Base-by-base conservation (phyloP, 2,888 invertebrate genomes). In the Cordylochernes scorpioides region DNA sequence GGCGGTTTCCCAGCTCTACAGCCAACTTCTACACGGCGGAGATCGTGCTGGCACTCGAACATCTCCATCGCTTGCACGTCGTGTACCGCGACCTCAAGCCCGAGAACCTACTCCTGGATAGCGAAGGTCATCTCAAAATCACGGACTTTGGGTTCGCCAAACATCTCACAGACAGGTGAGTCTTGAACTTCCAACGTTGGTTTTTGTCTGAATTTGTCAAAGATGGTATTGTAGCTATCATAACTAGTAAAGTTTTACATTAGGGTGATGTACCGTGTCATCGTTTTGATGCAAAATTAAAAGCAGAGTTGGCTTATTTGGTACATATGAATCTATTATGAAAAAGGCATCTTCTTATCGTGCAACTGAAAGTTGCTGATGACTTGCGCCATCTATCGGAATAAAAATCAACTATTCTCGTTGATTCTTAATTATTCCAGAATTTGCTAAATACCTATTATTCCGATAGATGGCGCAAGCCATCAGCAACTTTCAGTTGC, bases 71-170 rank as follows among this genome's bases (percentile, higher is more conserved):
- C 19, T 66, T 73, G 43, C 70, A 68, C 50, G 74, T 86, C 39
- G 80, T 82, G 17, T 44, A 45, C 32, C 55, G 69, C 31, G 86
- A 86, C 49, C 58, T 86, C 42, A 86, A 86, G 52, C 86, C 86
- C 0, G 94, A 94, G 53, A 94, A 94, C 53, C 58, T 94, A 30
- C 61, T 94, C 13, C 60, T 94, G 28, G 88, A 86, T 46, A 66
- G 65, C 41, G 77, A 84, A 44, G 94, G 94, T 0, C 91, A 94
- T 53, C 57, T 94, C 46, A 91, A 88, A 58, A 80, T 94, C 45
- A 91, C 88, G 6, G 94, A 94, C 53, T 94, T 94, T 50, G 91
- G 94, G 8, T 94, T 94, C 52, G 86, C 91, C 25, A 94, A 94
- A 56, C 75, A 77, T 47, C 58, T 94, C 26, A 68, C 70, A 2